Percentiles rank a stretch among this genome's conserved stretches.
phyloP scores from a whole-genome alignment of 2,797 vertebrate genomes.

The Urosaurus nigricauda region DNA sequence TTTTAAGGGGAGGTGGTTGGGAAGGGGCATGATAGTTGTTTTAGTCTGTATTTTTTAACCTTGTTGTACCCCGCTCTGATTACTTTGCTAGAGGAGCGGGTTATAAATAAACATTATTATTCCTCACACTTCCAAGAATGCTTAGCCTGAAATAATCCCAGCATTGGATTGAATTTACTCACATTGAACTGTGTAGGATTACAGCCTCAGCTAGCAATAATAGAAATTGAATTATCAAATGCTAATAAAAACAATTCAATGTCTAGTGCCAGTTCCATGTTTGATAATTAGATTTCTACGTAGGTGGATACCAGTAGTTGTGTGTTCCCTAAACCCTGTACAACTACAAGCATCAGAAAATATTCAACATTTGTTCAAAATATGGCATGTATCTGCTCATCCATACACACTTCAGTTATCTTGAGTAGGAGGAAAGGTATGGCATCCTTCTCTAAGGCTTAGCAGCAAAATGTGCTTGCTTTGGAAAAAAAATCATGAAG shows the following conservation, averaged over 20 bases:
- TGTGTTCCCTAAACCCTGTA: neutral
- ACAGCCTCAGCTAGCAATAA: neutral
- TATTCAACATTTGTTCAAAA: rapidly evolving
- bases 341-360: neutral
- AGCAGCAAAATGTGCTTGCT: neutral
- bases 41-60: too few relatives aligned
- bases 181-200: neutral
- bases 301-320: neutral
- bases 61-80: too few relatives aligned
- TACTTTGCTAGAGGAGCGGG: too few relatives aligned
- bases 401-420: neutral
- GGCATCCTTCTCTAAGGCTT: neutral
- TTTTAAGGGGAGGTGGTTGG: too few relatives aligned
- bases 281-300: constrained; percentile 5
- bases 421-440: neutral
- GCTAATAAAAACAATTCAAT: neutral
- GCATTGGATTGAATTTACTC: too few relatives aligned
- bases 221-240: neutral
- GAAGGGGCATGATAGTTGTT: too few relatives aligned
- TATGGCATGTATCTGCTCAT: neutral
- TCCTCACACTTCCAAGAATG: too few relatives aligned
- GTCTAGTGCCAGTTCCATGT: neutral
- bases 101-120: too few relatives aligned
- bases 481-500: neutral
- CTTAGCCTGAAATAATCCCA: neutral